Evolutionary conservation across 2,113 vertebrate genomes (phyloP), one percentile per base, ranked within the genome.

Genomic region (Mesoclemmys tuberculata): DNA sequence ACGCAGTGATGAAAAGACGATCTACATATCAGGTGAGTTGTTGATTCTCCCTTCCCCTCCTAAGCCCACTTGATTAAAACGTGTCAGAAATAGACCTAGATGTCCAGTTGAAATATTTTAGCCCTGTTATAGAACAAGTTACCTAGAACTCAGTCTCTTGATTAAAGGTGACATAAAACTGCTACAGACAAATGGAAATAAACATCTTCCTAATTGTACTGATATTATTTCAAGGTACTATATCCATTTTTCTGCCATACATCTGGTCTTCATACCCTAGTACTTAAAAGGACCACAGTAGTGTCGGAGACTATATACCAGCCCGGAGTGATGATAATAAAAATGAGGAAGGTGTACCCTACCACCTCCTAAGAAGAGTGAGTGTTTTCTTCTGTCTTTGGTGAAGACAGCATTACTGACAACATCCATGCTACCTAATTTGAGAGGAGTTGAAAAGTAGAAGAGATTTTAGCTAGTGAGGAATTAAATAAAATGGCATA

Each of bases 21-120:
- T 99, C 97, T 99, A 99, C 97, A 99, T 99, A 93, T 97, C 98
- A 98, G 99, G 99, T 99, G 98, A 99, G 99, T 92, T 31, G 85
- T 2, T 75, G 8, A 56, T 41, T 92, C 64, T 74, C 18, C 48
- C 27, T 31, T 38, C 19, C 3, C 38, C 92, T 48, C 19, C 3
- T 84, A 94, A 90, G 68, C 74, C 48, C 41, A 29, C 49, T 87
- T 35, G 6, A 83, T 31, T 87, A 81, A 92, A 64, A 46, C 91
- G 84, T 41, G 24, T 81, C 29, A 82, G 24, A 80, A n/a, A 48
- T 51, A 49, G 58, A 18, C 38, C 55, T 58, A 31, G 26, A 12
- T 44, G 18, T 31, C 16, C 41, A 58, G 10, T 61, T 51, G 55
- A 38, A n/a, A 4, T 38, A 82, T 38, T 68, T 77, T 78, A 68